Conservation (phyloP, 2,113 vertebrate species). For the Hystrix cristata region DNA sequence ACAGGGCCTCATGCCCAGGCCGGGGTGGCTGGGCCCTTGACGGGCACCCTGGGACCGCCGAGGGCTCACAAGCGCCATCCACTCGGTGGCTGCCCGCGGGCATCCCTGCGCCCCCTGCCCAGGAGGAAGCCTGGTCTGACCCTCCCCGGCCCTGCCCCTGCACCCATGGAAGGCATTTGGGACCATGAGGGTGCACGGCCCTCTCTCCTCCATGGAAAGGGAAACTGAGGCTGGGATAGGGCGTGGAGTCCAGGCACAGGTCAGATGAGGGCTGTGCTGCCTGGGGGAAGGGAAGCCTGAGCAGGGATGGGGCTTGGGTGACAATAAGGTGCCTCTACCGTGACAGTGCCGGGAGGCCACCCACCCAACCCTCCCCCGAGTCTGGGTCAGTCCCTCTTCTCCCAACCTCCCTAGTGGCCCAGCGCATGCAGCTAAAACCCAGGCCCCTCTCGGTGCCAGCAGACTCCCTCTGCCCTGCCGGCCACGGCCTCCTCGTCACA, state of each 20-base stretch:
- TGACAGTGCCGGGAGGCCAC: rapidly evolving
- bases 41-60: not conserved
- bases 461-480: not conserved
- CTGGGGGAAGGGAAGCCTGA: not conserved
- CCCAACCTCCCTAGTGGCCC: not conserved
- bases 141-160: not conserved
- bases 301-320: not conserved
- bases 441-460: rapidly evolving
- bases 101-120: not conserved
- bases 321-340: not conserved
- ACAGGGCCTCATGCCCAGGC: not conserved
- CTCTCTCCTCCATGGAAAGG: not conserved
- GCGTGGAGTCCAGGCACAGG: not conserved
- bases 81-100: not conserved
- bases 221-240: not conserved
- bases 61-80: too few relatives aligned
- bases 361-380: not conserved
- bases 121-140: not conserved
- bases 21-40: not conserved
- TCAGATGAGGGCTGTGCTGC: not conserved
- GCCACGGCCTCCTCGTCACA: rapidly evolving
- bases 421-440: not conserved
- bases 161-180: rapidly evolving
- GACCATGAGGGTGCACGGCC: not conserved
- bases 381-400: not conserved